These are phyloP conservation scores for Halichondria panicea DNA, from an alignment of 37 sponge, comb jelly and placozoan species.

Conservation along the genomic window DNA sequence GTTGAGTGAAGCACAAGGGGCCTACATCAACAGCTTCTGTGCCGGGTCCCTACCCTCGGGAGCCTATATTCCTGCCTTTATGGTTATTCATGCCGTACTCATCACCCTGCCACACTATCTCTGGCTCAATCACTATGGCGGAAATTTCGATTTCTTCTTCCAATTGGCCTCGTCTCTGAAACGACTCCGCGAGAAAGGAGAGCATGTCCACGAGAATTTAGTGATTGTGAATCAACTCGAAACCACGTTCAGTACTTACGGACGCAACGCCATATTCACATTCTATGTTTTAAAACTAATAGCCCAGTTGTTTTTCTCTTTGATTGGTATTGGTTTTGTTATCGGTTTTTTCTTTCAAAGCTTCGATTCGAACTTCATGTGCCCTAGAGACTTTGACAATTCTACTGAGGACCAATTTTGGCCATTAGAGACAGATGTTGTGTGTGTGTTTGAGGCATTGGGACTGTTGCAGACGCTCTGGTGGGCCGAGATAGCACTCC, in stretches of 20 bases:
- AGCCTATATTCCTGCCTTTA: constrained; percentile 26
- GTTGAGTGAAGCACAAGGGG: neutral
- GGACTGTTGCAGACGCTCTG: constrained; percentile 19
- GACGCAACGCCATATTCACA: constrained; percentile 15
- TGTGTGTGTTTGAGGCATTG: constrained; percentile 39
- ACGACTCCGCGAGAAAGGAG: constrained; percentile 16
- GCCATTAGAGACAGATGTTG: constrained; percentile 3
- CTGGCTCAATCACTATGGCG: constrained; percentile 28
- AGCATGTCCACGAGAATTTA: neutral
- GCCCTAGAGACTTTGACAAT: constrained; percentile 21
- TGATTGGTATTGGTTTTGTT: neutral
- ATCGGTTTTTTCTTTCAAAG: constrained; percentile 12
- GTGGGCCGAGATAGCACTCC: constrained; percentile 24
- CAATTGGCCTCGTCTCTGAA: constrained; percentile 15
- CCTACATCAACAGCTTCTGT: constrained; percentile 35
- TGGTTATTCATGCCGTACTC: constrained; percentile 25
- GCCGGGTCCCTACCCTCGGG: constrained; percentile 8
- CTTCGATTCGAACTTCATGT: constrained; percentile 6
- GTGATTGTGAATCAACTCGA: constrained; percentile 19
- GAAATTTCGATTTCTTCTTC: constrained; percentile 38
- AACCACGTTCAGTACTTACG: constrained; percentile 11
- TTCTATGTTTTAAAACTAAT: constrained; percentile 18
- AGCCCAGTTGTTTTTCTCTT: constrained; percentile 9
- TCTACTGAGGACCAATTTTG: neutral
- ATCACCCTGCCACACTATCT: constrained; percentile 32